Base-by-base conservation (phyloP, 92 coral and sea anemone species). In the Umimayanthus chanpuru region DNA sequence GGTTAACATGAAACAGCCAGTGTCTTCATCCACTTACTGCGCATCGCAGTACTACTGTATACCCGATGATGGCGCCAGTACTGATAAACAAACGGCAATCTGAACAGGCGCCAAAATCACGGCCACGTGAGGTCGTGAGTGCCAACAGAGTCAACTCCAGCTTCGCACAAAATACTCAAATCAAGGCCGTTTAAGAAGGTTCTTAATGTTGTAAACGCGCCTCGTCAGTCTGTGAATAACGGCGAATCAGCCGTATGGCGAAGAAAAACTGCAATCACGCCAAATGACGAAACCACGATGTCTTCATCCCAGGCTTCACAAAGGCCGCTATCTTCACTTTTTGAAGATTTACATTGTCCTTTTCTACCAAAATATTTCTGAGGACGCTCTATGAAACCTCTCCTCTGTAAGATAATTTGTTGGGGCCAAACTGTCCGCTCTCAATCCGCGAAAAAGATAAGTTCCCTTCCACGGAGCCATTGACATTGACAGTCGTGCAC, bases 81-180 rank as follows among this genome's bases (percentile, higher is more conserved):
- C 38, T 38, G 49, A 28, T 40, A 76, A 76, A 76, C 55, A 76
- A 76, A 40, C 80, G 53, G 80, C 80, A 29, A 39, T 74, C 12
- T 74, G 79, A 74, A 74, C 79, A 32, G 79, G 49, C 43, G 79
- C 38, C 47, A 50, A 74, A 74, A n/a, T 74, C 79, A 74, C 79
- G 49, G 79, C 79, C 79, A 74, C 79, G 79, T 74, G 79, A 32
- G 36, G 36, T 32, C 36, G 36, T 32, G 36, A 32, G 36, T 32
- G 36, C 36, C 36, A 32, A 32, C 79, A 74, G 49, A 0, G 9
- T 74, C 49, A 50, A 74, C 79, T 32, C n/a, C 79, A 74, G 38
- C 79, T 9, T 74, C 49, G 43, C 79, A 38, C 79, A 74, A 74
- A 74, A 74, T 74, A 32, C 53, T 9, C 50, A 74, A 26, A 74